A percentile compares a stretch with the other conserved stretches of the same genome.
These are phyloP conservation scores for Bufo bufo DNA, from an alignment of 2,113 vertebrate genomes.

Conservation along the genomic window DNA sequence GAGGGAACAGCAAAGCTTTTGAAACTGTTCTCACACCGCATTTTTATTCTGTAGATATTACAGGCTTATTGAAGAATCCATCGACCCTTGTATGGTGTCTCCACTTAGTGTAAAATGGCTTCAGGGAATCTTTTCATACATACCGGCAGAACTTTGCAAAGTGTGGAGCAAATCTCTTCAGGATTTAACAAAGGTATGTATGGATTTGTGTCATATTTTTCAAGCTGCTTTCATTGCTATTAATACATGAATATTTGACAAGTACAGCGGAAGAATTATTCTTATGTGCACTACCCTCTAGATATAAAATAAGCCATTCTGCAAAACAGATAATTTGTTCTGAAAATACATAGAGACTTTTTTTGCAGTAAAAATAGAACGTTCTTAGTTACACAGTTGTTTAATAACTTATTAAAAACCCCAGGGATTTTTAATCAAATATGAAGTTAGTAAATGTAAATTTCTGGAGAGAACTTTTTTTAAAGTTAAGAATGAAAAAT, in stretches of 20 bases:
- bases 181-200: conserved; percentile 68
- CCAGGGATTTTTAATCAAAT: neutral
- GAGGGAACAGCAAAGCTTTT: conserved; percentile 57
- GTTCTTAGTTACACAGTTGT: neutral
- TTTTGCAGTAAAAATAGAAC: neutral
- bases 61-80: conserved; percentile 55
- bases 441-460: neutral
- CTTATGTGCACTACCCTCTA: conserved; percentile 50
- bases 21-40: conserved; percentile 56
- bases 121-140: neutral
- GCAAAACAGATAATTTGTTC: conserved; percentile 60
- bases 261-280: conserved; percentile 52
- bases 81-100: neutral
- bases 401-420: neutral
- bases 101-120: conserved; percentile 30
- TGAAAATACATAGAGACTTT: neutral
- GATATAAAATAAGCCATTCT: conserved; percentile 35
- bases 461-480: no score
- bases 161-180: conserved; percentile 30
- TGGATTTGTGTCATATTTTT: conserved; percentile 60
- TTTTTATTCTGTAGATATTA: conserved; percentile 68
- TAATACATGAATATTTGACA: conserved; percentile 65
- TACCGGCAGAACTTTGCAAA: conserved; percentile 25
- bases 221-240: conserved; percentile 52
- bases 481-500: no score